These are phyloP conservation scores for Lagria hirta DNA, from an alignment of 2,888 invertebrate genomes.

Conservation along the genomic window DNA sequence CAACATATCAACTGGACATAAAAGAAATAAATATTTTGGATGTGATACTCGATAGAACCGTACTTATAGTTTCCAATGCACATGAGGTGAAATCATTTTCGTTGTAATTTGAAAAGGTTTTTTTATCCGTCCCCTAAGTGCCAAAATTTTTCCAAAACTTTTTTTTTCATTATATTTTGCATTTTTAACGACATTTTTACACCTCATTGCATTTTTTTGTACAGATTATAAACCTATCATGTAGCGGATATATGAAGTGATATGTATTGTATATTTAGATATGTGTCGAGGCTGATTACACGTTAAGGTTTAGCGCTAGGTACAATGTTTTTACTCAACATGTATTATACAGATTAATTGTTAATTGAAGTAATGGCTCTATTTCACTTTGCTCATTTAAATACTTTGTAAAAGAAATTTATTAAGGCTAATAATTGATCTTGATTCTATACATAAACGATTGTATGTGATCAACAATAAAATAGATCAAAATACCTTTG, in stretches of 20 bases:
- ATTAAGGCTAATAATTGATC: constrained; percentile 18
- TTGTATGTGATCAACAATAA: constrained; percentile 23
- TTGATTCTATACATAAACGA: constrained; percentile 21
- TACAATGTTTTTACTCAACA: constrained; percentile 38
- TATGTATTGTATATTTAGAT: constrained; percentile 36
- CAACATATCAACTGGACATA: constrained; percentile 29
- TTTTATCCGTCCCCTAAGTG: constrained; percentile 35
- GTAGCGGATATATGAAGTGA: constrained; percentile 33
- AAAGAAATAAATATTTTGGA: constrained; percentile 28
- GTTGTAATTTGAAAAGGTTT: constrained; percentile 11
- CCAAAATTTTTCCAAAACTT: too few relatives aligned
- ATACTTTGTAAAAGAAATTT: constrained; percentile 13
- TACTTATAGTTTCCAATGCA: constrained; percentile 17
- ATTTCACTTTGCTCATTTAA: constrained; percentile 37
- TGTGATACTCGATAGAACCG: constrained; percentile 8
- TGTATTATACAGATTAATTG: constrained; percentile 29
- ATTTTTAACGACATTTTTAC: not conserved
- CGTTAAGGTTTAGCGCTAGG: constrained; percentile 36
- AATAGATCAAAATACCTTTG: constrained; percentile 14
- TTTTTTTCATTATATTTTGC: constrained; percentile 8
- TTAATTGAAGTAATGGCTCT: constrained; percentile 33
- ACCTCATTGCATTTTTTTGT: constrained; percentile 25
- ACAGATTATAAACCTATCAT: constrained; percentile 15
- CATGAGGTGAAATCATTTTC: constrained; percentile 17
- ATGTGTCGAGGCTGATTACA: constrained; percentile 44